Conservation (phyloP, 2,797 vertebrate genomes). For the Kryptopterus vitreolus region DNA sequence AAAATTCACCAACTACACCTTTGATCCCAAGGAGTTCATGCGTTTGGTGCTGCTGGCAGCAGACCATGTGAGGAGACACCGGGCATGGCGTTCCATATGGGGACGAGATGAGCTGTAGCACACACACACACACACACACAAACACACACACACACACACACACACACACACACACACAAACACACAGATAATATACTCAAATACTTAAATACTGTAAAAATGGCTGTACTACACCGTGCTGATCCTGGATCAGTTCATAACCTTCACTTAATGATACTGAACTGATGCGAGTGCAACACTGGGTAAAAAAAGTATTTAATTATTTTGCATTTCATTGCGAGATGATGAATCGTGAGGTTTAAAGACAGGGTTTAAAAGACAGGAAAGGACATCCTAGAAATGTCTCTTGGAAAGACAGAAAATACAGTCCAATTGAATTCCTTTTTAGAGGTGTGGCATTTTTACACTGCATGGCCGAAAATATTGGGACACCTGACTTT, state of each 20-base stretch:
- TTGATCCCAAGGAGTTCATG: constrained; percentile 92
- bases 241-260: background rate
- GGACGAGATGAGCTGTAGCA: constrained; percentile 83
- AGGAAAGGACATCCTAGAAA: background rate
- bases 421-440: no score
- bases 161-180: constrained; percentile 13
- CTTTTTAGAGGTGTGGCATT: no score
- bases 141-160: constrained; percentile 1
- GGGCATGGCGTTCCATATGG: constrained; percentile 77
- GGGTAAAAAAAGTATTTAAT: background rate
- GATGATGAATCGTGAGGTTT: background rate
- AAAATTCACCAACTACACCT: constrained; percentile 97
- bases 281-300: background rate
- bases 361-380: background rate
- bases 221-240: background rate
- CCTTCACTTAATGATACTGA: background rate
- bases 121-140: background rate
- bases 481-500: no score
- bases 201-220: background rate
- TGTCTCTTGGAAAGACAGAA: background rate
- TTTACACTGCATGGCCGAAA: no score
- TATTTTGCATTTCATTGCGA: background rate
- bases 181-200: background rate
- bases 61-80: constrained; percentile 81
- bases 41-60: constrained; percentile 84